Conservation (phyloP, 1,140 invertebrate species). For the Oryctes rhinoceros region DNA sequence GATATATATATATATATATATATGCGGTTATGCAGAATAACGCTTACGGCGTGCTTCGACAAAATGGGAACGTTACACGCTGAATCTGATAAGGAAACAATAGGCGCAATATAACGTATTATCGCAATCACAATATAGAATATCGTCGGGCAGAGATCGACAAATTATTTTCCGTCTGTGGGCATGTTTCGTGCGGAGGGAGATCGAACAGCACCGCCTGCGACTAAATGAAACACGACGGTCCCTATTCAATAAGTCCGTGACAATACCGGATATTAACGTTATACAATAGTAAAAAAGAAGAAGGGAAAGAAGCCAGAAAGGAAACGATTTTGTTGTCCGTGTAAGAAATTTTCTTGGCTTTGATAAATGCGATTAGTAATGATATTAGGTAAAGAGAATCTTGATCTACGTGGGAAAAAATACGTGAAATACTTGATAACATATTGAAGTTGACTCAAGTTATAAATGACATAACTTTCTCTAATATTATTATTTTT, state of each 20-base stretch:
- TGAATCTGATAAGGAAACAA: constrained; percentile 3
- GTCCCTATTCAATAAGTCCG: neutral
- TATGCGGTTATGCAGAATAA: neutral
- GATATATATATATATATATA: neutral
- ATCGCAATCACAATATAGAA: neutral
- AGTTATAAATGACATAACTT: neutral
- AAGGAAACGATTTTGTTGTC: neutral
- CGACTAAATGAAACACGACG: neutral
- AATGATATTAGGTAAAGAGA: neutral
- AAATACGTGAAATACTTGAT: neutral
- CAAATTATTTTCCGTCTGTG: constrained; percentile 3
- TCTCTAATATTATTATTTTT: neutral
- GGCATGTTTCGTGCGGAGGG: neutral
- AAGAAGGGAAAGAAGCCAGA: neutral
- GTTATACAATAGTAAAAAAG: neutral
- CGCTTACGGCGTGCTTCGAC: neutral
- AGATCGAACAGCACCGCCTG: neutral
- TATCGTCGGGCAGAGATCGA: neutral
- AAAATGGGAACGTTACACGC: neutral
- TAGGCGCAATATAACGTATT: constrained; percentile 1
- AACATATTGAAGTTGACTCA: neutral
- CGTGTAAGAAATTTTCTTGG: neutral
- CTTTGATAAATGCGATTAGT: neutral
- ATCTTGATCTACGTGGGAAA: neutral
- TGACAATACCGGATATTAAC: neutral